A percentile compares a stretch with the other conserved stretches of the same genome.
Conservation (phyloP, 1,140 invertebrate genomes). For the Drosophila nigrodunni region DNA sequence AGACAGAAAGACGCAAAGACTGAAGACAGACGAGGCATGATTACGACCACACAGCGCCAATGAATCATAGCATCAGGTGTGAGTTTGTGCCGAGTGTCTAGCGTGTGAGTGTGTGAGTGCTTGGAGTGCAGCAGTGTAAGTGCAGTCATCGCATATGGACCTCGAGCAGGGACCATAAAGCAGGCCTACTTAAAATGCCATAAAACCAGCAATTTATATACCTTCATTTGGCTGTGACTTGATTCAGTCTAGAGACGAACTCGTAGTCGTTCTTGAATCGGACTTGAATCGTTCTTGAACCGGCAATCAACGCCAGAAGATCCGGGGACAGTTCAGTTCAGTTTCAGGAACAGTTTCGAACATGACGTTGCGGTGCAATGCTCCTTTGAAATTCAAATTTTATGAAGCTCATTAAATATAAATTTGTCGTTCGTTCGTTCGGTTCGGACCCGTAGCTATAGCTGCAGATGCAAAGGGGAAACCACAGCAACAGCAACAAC, state of each 20-base stretch:
- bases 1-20: background rate
- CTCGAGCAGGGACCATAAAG: constrained; percentile 59
- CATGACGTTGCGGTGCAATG: constrained; percentile 78
- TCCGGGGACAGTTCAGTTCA: background rate
- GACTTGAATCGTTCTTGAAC: constrained; percentile 16
- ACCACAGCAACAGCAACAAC: constrained; percentile 28
- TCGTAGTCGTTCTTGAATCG: constrained; percentile 16
- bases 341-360: constrained; percentile 39
- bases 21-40: constrained; percentile 20
- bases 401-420: constrained; percentile 85
- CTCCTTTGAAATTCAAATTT: constrained; percentile 85
- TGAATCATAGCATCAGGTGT: constrained; percentile 62
- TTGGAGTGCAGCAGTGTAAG: background rate
- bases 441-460: constrained; percentile 27
- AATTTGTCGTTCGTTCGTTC: constrained; percentile 81
- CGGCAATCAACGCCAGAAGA: constrained; percentile 56
- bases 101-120: constrained; percentile 12
- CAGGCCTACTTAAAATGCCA: constrained; percentile 84
- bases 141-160: background rate
- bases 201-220: constrained; percentile 84
- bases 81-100: constrained; percentile 10
- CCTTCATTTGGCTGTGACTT: constrained; percentile 52
- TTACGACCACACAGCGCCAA: constrained; percentile 71
- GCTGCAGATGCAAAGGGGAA: constrained; percentile 17
- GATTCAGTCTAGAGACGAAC: constrained; percentile 2